Conservation (phyloP, 1,140 invertebrate genomes). For the Steinernema feltiae region DNA sequence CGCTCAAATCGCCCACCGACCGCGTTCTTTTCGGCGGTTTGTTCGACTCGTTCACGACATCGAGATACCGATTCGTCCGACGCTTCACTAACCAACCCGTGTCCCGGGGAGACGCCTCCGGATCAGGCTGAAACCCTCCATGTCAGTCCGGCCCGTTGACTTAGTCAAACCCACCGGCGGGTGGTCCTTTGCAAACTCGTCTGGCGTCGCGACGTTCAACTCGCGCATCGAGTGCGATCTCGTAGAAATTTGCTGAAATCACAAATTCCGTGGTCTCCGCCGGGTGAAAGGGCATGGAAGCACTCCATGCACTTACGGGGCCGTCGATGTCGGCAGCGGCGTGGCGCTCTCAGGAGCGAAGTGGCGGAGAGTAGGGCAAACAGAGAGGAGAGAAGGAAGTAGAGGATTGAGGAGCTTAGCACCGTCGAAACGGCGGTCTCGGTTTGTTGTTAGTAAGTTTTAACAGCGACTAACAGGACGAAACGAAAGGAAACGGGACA, state of each 20-base stretch:
- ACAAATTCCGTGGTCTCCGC: not conserved
- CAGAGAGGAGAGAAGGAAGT: not conserved
- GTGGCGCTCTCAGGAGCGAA: not conserved
- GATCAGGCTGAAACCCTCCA: not conserved
- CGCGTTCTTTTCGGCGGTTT: slow-evolving; percentile 16
- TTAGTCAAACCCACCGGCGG: not conserved
- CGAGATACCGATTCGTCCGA: slow-evolving; percentile 17
- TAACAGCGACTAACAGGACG: not conserved
- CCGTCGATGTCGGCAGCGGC: slow-evolving; percentile 23
- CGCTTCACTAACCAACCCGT: slow-evolving; percentile 20
- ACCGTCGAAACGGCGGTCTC: slow-evolving; percentile 22
- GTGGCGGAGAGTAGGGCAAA: not conserved
- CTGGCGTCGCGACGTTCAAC: not conserved
- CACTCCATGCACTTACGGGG: slow-evolving; percentile 13
- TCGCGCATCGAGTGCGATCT: not conserved
- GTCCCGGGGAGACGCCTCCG: not conserved
- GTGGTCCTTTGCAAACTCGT: not conserved
- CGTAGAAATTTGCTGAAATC: not conserved
- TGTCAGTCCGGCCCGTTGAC: not conserved
- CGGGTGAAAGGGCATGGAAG: not conserved
- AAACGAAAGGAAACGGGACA: slow-evolving; percentile 20
- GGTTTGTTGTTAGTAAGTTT: not conserved
- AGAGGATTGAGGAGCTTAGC: not conserved
- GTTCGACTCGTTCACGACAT: slow-evolving; percentile 19
- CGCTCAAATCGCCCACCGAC: slow-evolving; percentile 20